These are phyloP conservation scores for Dasypogon diadema DNA, from an alignment of 2,888 invertebrate genomes.

Conservation along the genomic window DNA sequence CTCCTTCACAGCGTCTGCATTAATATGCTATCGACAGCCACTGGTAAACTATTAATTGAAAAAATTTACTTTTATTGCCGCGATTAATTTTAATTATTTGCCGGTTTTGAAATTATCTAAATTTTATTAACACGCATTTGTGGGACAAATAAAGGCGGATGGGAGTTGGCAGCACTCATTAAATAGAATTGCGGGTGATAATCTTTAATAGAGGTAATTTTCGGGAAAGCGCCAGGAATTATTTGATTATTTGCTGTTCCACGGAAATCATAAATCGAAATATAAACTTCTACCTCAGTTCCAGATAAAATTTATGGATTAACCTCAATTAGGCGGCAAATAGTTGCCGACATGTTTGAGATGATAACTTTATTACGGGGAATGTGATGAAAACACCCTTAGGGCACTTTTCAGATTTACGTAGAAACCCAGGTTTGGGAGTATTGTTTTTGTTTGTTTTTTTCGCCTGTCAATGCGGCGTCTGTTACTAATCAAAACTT, in stretches of 20 bases:
- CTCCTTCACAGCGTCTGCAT: too few relatives aligned
- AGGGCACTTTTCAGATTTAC: neutral
- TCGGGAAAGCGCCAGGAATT: neutral
- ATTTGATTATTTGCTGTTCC: constrained; percentile 1
- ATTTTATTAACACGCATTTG: neutral
- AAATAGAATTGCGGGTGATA: neutral
- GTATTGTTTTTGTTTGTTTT: neutral
- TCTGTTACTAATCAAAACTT: too few relatives aligned
- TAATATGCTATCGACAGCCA: too few relatives aligned
- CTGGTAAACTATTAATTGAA: neutral
- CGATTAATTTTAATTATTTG: constrained; percentile 9
- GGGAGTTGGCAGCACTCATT: neutral
- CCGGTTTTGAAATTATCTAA: constrained; percentile 15
- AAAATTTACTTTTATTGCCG: neutral
- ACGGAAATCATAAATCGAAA: constrained; percentile 4
- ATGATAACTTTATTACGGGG: constrained; percentile 21
- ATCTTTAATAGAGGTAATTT: neutral
- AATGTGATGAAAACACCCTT: neutral
- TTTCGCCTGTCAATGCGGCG: too few relatives aligned
- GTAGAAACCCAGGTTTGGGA: neutral
- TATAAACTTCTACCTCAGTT: constrained; percentile 4
- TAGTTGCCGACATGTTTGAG: neutral
- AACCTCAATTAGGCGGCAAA: neutral
- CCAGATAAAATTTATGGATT: neutral
- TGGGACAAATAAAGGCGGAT: too few relatives aligned